phyloP scores from a whole-genome alignment of 35 echinoderm and acorn worm species.

The Holothuria glaberrima region DNA sequence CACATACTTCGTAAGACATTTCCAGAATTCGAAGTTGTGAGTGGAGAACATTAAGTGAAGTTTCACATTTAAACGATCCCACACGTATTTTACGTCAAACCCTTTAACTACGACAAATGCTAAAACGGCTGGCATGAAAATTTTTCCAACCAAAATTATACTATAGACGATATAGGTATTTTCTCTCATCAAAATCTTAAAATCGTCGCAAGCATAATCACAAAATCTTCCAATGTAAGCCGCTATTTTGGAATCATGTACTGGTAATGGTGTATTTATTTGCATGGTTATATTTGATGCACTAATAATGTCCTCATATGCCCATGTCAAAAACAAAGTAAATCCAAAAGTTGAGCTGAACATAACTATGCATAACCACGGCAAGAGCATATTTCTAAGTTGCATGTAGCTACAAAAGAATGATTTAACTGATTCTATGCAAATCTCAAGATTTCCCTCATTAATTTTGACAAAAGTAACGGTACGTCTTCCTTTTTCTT shows the following conservation, averaged over 20 bases:
- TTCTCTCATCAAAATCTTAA: not conserved
- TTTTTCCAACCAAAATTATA: not conserved
- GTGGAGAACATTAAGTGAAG: not conserved
- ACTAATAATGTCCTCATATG: not conserved
- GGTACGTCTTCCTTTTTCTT: not conserved
- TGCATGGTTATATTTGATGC: too few relatives aligned
- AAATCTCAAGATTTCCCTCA: not conserved
- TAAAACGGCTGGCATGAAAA: not conserved
- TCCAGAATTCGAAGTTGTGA: not conserved
- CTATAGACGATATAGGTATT: not conserved
- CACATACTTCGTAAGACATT: not conserved
- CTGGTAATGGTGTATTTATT: too few relatives aligned
- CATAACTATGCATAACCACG: not conserved
- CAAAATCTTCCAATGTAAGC: not conserved
- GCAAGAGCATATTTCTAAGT: not conserved
- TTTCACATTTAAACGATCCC: not conserved
- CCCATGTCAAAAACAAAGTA: too few relatives aligned
- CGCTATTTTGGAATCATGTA: too few relatives aligned
- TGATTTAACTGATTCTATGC: too few relatives aligned
- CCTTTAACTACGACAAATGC: not conserved
- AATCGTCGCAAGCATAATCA: not conserved
- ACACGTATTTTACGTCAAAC: not conserved
- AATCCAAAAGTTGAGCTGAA: conserved; percentile 27
- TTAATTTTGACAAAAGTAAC: not conserved
- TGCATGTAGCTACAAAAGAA: not conserved